Conservation (phyloP, 2,888 invertebrate species). For the Lepidochitona cinerea region DNA sequence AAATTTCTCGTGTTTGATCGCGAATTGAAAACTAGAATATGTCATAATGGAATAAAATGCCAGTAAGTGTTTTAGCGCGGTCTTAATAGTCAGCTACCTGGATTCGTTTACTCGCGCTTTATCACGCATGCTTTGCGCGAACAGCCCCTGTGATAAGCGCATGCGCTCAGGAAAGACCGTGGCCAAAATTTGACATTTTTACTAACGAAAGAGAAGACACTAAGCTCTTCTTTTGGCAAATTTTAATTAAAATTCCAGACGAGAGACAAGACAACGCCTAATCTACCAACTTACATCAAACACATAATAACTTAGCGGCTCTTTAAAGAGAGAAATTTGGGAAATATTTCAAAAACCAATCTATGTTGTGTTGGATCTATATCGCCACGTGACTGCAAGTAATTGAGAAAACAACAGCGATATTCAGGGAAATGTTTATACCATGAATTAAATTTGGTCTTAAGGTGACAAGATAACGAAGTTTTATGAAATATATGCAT, state of each 20-base stretch:
- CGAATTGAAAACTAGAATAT: constrained; percentile 2
- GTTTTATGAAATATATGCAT: no score
- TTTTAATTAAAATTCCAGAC: constrained; percentile 6
- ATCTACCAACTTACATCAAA: neutral
- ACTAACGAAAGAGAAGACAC: neutral
- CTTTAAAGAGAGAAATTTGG: no score
- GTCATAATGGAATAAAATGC: constrained; percentile 6
- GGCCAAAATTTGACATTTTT: constrained; percentile 2
- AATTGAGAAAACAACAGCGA: no score
- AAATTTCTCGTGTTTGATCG: constrained; percentile 4
- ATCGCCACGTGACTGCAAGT: no score
- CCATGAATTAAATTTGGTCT: no score
- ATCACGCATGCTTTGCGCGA: neutral
- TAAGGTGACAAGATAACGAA: no score
- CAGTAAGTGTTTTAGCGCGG: neutral
- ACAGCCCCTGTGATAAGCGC: neutral
- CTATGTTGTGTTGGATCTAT: no score
- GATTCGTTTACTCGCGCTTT: neutral
- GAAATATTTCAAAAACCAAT: no score
- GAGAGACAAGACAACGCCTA: constrained; percentile 1
- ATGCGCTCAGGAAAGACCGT: neutral
- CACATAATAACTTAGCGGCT: neutral
- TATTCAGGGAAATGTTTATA: no score
- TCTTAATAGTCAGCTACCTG: neutral
- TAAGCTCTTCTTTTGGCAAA: neutral